Evolutionary conservation across 2,888 invertebrate species (phyloP).

Genomic region (Anthrax anthrax): DNA sequence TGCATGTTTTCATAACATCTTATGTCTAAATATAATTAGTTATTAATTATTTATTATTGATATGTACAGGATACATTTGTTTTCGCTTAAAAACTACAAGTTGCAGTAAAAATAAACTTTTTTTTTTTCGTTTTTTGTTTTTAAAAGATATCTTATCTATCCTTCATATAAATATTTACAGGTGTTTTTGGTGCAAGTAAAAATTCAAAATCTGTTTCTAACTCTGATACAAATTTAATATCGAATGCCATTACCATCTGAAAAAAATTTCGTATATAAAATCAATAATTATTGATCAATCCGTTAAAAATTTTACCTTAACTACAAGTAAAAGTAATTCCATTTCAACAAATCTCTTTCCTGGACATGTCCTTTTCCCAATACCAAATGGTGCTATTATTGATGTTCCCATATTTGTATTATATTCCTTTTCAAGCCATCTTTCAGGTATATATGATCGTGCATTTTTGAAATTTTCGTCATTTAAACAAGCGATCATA

Average conservation of each 20-base stretch:
- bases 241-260: constrained; percentile 59
- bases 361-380: constrained; percentile 70
- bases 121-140: too few relatives aligned
- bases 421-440: constrained; percentile 45
- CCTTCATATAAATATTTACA: constrained; percentile 49
- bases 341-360: constrained; percentile 69
- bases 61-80: too few relatives aligned
- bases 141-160: constrained; percentile 32
- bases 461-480: constrained; percentile 59
- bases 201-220: constrained; percentile 69
- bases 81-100: too few relatives aligned
- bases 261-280: constrained; percentile 9
- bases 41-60: too few relatives aligned
- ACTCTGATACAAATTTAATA: constrained; percentile 49
- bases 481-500: constrained; percentile 63
- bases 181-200: constrained; percentile 63
- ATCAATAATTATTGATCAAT: not conserved
- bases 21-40: too few relatives aligned
- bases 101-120: too few relatives aligned
- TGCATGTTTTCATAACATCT: too few relatives aligned
- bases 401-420: constrained; percentile 38
- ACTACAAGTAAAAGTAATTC: constrained; percentile 59
- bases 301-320: constrained; percentile 40
- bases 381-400: constrained; percentile 67
- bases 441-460: constrained; percentile 59